Evolutionary conservation across 2,888 invertebrate genomes (phyloP).

Genomic region (Netelia melanura): DNA sequence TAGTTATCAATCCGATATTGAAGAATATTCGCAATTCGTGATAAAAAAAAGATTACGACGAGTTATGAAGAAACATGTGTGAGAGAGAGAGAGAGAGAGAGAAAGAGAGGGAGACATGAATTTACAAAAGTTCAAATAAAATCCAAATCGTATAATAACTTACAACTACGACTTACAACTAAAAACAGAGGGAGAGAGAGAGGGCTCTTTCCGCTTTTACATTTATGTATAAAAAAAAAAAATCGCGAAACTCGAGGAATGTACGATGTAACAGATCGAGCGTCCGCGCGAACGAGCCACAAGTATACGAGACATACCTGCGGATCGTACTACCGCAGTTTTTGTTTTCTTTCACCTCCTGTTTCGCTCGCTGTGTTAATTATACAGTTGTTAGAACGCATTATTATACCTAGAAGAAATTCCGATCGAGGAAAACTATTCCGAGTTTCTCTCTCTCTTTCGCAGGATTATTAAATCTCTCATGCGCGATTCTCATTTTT

Average conservation of each 20-base stretch:
- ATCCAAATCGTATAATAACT: too few relatives aligned
- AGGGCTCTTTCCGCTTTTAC: background rate
- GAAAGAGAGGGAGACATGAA: too few relatives aligned
- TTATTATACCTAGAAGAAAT: constrained; percentile 14
- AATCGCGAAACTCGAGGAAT: constrained; percentile 5
- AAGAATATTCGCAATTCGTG: too few relatives aligned
- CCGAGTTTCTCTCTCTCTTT: background rate
- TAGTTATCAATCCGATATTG: too few relatives aligned
- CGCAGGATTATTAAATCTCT: background rate
- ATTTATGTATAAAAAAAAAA: background rate
- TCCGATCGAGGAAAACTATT: constrained; percentile 4
- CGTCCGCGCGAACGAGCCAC: background rate
- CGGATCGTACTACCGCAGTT: background rate
- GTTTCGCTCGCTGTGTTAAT: background rate
- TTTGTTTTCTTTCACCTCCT: background rate
- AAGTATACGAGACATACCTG: background rate
- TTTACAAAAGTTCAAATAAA: too few relatives aligned
- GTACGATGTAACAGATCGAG: background rate
- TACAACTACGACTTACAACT: too few relatives aligned
- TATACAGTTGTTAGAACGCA: constrained; percentile 6
- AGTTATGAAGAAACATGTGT: too few relatives aligned
- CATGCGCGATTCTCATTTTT: background rate
- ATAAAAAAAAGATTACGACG: too few relatives aligned
- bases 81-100: too few relatives aligned
- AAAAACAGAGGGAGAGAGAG: too few relatives aligned